Base-by-base conservation (phyloP, 2,888 invertebrate species). In the Agrochola litura region DNA sequence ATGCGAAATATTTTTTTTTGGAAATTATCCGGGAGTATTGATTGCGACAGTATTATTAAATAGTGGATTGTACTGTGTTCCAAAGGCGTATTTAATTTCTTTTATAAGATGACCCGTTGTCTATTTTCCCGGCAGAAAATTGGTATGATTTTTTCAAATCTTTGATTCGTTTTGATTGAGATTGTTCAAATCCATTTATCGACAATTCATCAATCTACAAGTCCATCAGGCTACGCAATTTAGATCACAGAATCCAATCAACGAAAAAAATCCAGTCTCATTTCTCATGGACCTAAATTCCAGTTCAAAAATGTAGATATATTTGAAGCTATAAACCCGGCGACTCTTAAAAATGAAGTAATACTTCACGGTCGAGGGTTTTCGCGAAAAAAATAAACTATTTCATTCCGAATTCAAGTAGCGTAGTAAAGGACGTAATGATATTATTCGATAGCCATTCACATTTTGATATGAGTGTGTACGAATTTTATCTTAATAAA, bases 191-290 rank as follows among this genome's bases (percentile, higher is more conserved):
- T 43, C 52, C 56, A 22, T 65, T 67, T 58, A 25, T 60, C 41
- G 12, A 46, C 14, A 46, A 76, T 41, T 43, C 54, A 76, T 74
- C 76, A 78, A 80, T 87, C 68, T 77, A 16, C 61, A 65, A 58
- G 63, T 64, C 78, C 54, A 77, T 73, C 65, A 68, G 49, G 61
- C 60, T 66, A 73, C 68, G 67, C 66, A 79, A 81, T 85, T 78
- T 63, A 73, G 66, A 83, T 80, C 75, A 60, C 73, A 78, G 75
- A 77, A 78, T 83, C 75, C 77, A 87, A 86, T 86, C 86, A 87
- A 73, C 76, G 72, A 67, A 76, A 71, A 79, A 81, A 76, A 76
- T 52, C 56, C 43, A 14, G 19, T 37, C 54, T 56, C 60, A 65
- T 76, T 77, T 79, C 56, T 69, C 69, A 58, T 54, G 22, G 43